Conservation (phyloP, 1,140 invertebrate species). For the Saccostrea glomerata region DNA sequence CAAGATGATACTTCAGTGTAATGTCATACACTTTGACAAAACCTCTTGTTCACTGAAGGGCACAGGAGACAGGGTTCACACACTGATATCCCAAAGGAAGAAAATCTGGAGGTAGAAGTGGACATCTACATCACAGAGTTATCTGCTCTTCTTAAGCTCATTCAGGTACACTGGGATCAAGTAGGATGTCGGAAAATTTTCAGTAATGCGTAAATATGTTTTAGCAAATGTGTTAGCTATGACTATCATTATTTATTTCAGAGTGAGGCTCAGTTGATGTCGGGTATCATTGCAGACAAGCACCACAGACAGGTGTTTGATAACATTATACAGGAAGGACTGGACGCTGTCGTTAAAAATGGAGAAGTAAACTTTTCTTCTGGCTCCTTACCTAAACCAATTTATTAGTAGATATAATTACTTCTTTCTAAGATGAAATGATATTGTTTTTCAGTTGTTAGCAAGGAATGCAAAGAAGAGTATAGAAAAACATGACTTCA, state of each 20-base stretch:
- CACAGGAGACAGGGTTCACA: slow-evolving; percentile 71
- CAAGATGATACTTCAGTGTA: no score
- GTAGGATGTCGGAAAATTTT: background rate
- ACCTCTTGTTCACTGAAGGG: slow-evolving; percentile 55
- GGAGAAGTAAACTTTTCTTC: slow-evolving; percentile 84
- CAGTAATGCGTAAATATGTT: no score
- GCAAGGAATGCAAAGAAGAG: slow-evolving; percentile 88
- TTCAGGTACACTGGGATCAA: slow-evolving; percentile 82
- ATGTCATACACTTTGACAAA: no score
- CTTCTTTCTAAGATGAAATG: background rate
- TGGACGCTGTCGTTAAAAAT: slow-evolving; percentile 91
- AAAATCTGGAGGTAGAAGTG: slow-evolving; percentile 79
- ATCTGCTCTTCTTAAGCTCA: slow-evolving; percentile 91
- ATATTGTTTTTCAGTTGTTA: slow-evolving; percentile 83
- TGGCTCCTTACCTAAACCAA: background rate
- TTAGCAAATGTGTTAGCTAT: no score
- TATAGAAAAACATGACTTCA: slow-evolving; percentile 89
- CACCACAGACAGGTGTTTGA: slow-evolving; percentile 90
- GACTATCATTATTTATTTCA: slow-evolving; percentile 60
- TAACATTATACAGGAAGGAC: slow-evolving; percentile 89
- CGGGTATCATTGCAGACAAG: slow-evolving; percentile 89
- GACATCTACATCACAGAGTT: slow-evolving; percentile 92
- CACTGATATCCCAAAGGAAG: slow-evolving; percentile 82
- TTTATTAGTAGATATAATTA: background rate
- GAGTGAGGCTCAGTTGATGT: slow-evolving; percentile 90